Evolutionary conservation across 1,140 invertebrate species (phyloP).

Genomic region (Danaus melanippus): DNA sequence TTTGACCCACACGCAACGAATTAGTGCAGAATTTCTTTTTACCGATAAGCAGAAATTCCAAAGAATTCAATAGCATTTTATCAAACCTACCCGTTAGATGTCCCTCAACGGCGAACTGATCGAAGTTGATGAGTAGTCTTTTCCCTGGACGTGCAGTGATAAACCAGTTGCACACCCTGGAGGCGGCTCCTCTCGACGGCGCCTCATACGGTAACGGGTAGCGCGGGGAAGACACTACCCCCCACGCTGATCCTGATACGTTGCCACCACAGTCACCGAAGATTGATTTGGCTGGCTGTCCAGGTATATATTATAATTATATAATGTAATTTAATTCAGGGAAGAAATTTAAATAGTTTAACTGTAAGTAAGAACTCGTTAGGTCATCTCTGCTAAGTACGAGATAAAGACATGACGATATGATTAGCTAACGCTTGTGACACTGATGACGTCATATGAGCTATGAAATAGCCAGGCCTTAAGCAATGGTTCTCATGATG

Average conservation of each 20-base stretch:
- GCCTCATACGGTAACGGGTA: slow-evolving; percentile 90
- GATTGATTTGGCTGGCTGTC: slow-evolving; percentile 84
- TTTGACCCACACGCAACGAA: too few species aligned
- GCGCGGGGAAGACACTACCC: slow-evolving; percentile 89
- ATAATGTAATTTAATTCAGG: not conserved
- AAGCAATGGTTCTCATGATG: too few species aligned
- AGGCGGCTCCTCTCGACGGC: slow-evolving; percentile 80
- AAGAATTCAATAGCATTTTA: too few species aligned
- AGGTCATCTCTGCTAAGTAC: too few species aligned
- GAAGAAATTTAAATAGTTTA: too few species aligned
- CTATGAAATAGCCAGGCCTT: too few species aligned
- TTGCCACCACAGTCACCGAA: slow-evolving; percentile 94
- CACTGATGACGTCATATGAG: too few species aligned
- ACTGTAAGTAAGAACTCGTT: too few species aligned
- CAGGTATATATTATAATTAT: not conserved
- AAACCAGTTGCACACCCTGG: slow-evolving; percentile 93
- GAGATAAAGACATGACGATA: too few species aligned
- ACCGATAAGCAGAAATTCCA: too few species aligned
- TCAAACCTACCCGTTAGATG: slow-evolving; percentile 80
- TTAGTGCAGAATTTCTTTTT: too few species aligned
- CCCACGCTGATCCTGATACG: slow-evolving; percentile 87
- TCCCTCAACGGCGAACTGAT: slow-evolving; percentile 90
- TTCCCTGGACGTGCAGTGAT: slow-evolving; percentile 86
- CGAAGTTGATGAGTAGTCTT: slow-evolving; percentile 89
- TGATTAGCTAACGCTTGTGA: too few species aligned